Evolutionary conservation across 2,113 vertebrate genomes (phyloP).

Genomic region (Chroicocephalus ridibundus): DNA sequence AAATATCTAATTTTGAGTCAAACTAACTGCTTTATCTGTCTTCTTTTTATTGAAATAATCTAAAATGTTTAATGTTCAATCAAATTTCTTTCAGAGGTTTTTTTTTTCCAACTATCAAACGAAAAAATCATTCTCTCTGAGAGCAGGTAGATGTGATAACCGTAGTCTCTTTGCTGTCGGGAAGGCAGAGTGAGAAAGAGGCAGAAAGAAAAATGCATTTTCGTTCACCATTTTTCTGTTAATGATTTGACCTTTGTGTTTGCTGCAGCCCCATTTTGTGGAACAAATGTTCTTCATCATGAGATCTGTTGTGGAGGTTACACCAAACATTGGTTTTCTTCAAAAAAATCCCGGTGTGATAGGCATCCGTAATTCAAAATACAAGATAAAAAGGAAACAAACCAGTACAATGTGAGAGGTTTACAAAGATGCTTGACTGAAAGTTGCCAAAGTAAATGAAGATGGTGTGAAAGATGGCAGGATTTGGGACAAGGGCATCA

Average conservation of each 20-base stretch:
- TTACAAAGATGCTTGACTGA: neutral
- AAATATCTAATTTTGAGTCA: neutral
- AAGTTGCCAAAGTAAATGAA: neutral
- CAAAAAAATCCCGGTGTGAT: neutral
- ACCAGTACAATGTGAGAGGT: neutral
- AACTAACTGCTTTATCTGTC: neutral
- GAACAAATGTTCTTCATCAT: neutral
- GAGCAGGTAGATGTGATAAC: neutral
- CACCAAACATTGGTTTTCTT: neutral
- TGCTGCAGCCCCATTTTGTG: neutral
- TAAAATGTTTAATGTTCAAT: neutral
- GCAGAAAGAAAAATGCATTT: neutral
- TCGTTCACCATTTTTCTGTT: neutral
- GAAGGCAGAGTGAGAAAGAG: neutral
- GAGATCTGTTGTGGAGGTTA: neutral
- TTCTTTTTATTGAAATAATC: neutral
- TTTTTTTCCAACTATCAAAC: neutral
- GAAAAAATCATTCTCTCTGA: neutral
- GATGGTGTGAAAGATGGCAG: neutral
- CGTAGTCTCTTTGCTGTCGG: neutral
- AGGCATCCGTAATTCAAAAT: neutral
- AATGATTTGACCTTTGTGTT: neutral
- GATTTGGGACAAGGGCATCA: neutral
- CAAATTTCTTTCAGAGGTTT: neutral
- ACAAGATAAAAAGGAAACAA: neutral